Percentiles rank a stretch among this genome's conserved stretches.
Evolutionary conservation across 1,140 invertebrate genomes (phyloP).

Genomic region (Magallana angulata): DNA sequence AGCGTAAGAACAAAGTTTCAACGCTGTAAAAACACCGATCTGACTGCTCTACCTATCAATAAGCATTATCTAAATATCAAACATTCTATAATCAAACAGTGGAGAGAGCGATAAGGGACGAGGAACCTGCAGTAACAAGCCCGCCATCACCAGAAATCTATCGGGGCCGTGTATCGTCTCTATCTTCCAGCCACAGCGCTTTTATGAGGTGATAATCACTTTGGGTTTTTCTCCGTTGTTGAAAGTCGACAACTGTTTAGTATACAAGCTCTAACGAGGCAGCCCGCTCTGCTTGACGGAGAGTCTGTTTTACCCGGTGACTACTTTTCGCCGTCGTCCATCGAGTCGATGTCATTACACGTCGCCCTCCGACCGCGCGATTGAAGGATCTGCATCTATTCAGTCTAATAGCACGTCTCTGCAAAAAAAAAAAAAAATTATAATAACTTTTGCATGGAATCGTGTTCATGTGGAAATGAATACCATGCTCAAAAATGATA

Average conservation of each 20-base stretch:
- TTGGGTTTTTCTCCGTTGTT: not conserved
- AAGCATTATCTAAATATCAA: conserved; percentile 31
- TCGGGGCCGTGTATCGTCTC: not conserved
- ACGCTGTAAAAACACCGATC: not conserved
- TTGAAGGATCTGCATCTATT: no score
- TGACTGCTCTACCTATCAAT: conserved; percentile 2
- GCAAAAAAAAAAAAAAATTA: no score
- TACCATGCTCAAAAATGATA: no score
- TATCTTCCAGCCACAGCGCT: not conserved
- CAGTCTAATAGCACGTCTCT: no score
- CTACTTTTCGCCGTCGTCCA: no score
- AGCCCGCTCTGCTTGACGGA: no score
- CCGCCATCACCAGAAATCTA: not conserved
- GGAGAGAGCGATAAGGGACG: not conserved
- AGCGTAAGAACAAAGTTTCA: conserved; percentile 4
- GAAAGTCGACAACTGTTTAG: not conserved
- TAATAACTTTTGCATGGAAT: no score
- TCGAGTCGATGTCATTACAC: no score
- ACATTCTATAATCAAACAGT: conserved; percentile 19
- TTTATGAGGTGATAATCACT: conserved; percentile 13
- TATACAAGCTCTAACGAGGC: no score
- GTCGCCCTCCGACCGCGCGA: no score
- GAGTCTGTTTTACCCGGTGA: no score
- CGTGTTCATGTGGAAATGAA: no score
- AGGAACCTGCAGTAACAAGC: not conserved